Conservation (phyloP, 2,888 invertebrate species). For the Ditula angustiorana region DNA sequence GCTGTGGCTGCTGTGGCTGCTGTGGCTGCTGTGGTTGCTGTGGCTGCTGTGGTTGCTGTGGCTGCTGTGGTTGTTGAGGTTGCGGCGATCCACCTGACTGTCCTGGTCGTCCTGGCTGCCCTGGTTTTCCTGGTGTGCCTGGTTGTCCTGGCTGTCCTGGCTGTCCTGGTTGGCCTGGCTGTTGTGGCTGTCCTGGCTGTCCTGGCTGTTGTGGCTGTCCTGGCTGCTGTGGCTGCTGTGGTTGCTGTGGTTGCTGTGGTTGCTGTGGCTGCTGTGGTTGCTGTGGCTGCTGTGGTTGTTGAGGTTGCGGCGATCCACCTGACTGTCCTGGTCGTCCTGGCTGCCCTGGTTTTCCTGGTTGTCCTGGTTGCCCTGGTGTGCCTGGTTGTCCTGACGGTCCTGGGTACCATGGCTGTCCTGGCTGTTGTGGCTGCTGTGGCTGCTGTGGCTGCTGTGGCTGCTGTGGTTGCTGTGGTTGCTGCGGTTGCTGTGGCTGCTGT, state of each 20-base stretch:
- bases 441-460: neutral
- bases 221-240: neutral
- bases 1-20: neutral
- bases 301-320: too few relatives aligned
- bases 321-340: neutral
- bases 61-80: too few relatives aligned
- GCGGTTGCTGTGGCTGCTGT: neutral
- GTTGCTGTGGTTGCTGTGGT: neutral
- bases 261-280: neutral
- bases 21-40: neutral
- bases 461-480: neutral
- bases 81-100: too few relatives aligned
- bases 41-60: neutral
- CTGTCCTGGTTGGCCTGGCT: neutral
- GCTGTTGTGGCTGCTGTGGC: too few relatives aligned
- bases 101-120: too few relatives aligned
- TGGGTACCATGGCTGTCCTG: neutral
- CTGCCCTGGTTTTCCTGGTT: neutral
- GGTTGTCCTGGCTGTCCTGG: conserved; percentile 3
- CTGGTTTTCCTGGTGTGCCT: neutral
- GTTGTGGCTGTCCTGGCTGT: neutral
- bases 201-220: conserved; percentile 5
- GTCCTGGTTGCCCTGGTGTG: neutral
- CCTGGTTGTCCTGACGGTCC: too few relatives aligned
- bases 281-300: neutral